Evolutionary conservation across 2,888 invertebrate species (phyloP).

Genomic region (Litoditis marina): DNA sequence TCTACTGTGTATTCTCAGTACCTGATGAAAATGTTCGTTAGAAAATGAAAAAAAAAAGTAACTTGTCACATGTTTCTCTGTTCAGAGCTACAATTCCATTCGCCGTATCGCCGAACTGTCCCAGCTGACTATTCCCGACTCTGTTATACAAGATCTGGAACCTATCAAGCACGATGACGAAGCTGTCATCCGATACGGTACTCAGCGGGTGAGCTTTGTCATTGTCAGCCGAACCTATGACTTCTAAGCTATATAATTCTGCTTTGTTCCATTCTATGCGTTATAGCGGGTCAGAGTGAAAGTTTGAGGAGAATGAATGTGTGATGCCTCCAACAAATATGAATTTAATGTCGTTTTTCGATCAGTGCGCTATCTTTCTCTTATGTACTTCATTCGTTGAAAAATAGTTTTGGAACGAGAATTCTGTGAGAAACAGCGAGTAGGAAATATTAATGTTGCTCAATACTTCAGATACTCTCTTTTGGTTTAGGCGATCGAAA

Average conservation of each 20-base stretch:
- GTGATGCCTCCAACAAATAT: too few species aligned
- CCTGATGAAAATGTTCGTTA: too few species aligned
- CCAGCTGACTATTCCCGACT: conserved; percentile 71
- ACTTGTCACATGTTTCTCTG: background rate
- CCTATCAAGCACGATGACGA: conserved; percentile 69
- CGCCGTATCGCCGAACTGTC: conserved; percentile 70
- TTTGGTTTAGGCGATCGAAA: conserved; percentile 63
- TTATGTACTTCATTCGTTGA: too few species aligned
- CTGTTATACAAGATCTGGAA: conserved; percentile 68
- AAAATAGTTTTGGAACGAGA: too few species aligned
- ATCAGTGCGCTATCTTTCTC: too few species aligned
- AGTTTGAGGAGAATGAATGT: too few species aligned
- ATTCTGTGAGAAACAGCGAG: background rate
- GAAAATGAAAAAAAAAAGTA: background rate
- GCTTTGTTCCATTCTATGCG: background rate
- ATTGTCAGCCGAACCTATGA: too few species aligned
- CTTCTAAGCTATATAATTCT: background rate
- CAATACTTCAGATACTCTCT: background rate
- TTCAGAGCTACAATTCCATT: conserved; percentile 67
- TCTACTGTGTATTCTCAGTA: too few species aligned
- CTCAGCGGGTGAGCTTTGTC: conserved; percentile 20
- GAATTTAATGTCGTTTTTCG: too few species aligned
- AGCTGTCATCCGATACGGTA: conserved; percentile 69
- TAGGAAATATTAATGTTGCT: background rate
- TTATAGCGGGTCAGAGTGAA: background rate